phyloP scores from a whole-genome alignment of 1,140 invertebrate species.

The Bombus turneri region DNA sequence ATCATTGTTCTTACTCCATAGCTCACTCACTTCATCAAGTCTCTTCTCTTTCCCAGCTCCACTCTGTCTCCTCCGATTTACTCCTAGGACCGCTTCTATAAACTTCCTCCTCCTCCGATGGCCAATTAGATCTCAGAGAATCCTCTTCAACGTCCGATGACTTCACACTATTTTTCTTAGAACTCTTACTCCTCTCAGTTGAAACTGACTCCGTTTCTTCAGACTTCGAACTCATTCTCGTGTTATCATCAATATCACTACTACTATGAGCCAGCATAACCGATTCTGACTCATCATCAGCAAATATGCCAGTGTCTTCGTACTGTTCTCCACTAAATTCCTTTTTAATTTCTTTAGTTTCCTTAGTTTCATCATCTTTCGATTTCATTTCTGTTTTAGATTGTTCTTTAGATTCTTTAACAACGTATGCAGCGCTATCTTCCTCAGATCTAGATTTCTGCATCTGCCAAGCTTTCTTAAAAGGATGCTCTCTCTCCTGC shows the following conservation, averaged over 20 bases:
- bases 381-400: slow-evolving; percentile 26
- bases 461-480: slow-evolving; percentile 81
- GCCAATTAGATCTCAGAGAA: slow-evolving; percentile 64
- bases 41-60: slow-evolving; percentile 72
- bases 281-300: slow-evolving; percentile 57
- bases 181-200: slow-evolving; percentile 23
- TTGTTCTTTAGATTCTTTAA: slow-evolving; percentile 69
- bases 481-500: slow-evolving; percentile 80
- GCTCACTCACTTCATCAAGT: slow-evolving; percentile 57
- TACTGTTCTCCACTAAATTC: slow-evolving; percentile 50
- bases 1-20: slow-evolving; percentile 31
- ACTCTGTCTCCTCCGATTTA: slow-evolving; percentile 71
- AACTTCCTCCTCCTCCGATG: slow-evolving; percentile 66
- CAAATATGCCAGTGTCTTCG: slow-evolving; percentile 41
- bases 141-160: slow-evolving; percentile 64
- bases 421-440: slow-evolving; percentile 73
- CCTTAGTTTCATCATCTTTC: slow-evolving; percentile 36
- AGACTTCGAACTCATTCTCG: slow-evolving; percentile 50
- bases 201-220: slow-evolving; percentile 53
- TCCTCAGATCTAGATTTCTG: slow-evolving; percentile 81
- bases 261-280: slow-evolving; percentile 13
- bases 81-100: slow-evolving; percentile 52
- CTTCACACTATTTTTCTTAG: slow-evolving; percentile 41
- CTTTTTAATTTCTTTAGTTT: not conserved
- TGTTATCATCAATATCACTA: slow-evolving; percentile 52